A percentile compares a stretch with the other conserved stretches of the same genome.
phyloP scores from a whole-genome alignment of 2,113 vertebrate genomes.

The Elanus axillaris region DNA sequence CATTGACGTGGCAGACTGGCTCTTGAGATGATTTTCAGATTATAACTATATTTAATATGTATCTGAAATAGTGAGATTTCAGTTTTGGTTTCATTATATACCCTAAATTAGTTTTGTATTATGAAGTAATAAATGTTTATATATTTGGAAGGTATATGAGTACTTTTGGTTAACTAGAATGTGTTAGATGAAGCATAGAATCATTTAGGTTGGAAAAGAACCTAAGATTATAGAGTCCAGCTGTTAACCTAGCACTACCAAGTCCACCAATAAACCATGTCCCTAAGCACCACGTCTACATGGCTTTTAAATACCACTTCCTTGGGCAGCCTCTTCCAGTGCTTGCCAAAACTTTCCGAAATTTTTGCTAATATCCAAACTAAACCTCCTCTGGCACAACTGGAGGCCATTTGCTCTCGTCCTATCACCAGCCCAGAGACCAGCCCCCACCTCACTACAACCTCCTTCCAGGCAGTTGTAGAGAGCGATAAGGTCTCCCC shows the following conservation, averaged over 20 bases:
- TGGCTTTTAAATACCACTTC: not conserved
- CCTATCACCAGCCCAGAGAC: too few relatives aligned
- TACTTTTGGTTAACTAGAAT: not conserved
- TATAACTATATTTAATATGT: not conserved
- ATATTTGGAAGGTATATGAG: not conserved
- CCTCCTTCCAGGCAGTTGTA: not conserved
- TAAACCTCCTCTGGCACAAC: not conserved
- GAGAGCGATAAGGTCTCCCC: not conserved
- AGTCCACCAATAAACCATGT: not conserved
- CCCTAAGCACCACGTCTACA: not conserved
- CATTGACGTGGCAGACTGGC: not conserved
- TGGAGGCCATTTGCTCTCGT: not conserved
- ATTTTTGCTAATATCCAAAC: not conserved
- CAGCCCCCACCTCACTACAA: fast-evolving
- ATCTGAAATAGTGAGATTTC: not conserved
- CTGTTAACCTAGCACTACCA: not conserved
- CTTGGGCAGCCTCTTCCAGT: not conserved
- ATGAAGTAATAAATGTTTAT: not conserved
- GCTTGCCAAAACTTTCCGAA: not conserved
- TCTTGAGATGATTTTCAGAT: not conserved
- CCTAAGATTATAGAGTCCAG: not conserved
- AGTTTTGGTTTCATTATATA: not conserved
- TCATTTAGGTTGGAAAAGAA: not conserved
- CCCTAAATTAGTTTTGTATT: not conserved
- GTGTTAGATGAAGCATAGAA: not conserved